Conservation (phyloP, 2,888 invertebrate genomes). For the Pseudococcus viburni region DNA sequence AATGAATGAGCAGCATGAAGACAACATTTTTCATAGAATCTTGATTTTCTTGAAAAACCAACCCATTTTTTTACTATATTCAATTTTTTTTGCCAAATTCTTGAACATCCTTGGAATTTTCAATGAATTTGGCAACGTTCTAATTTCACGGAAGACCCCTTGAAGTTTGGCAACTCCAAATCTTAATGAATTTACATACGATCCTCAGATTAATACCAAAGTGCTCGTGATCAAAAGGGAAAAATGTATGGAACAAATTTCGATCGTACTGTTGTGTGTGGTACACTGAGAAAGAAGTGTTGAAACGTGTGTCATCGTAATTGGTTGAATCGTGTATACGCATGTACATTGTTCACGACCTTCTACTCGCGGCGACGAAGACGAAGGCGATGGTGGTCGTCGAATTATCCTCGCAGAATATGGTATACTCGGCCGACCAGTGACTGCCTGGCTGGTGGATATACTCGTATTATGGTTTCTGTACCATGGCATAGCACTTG, state of each 20-base stretch:
- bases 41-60: too few relatives aligned
- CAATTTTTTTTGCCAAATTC: too few relatives aligned
- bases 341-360: constrained; percentile 35
- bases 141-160: too few relatives aligned
- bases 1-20: too few relatives aligned
- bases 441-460: background rate
- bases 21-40: too few relatives aligned
- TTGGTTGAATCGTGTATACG: background rate
- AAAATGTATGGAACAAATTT: background rate
- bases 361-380: background rate
- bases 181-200: too few relatives aligned
- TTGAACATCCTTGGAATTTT: too few relatives aligned
- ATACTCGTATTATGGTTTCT: background rate
- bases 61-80: too few relatives aligned
- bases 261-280: background rate
- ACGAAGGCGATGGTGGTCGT: constrained; percentile 7
- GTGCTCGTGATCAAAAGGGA: too few relatives aligned
- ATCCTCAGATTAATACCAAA: too few relatives aligned
- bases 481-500: background rate
- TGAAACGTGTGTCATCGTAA: constrained; percentile 8
- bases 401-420: constrained; percentile 31
- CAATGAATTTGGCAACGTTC: too few relatives aligned
- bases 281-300: background rate
- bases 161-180: too few relatives aligned
- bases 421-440: background rate